Percentiles rank a stretch among this genome's conserved stretches.
phyloP scores from a whole-genome alignment of 2,113 vertebrate genomes.

The Psilopogon haemacephalus region DNA sequence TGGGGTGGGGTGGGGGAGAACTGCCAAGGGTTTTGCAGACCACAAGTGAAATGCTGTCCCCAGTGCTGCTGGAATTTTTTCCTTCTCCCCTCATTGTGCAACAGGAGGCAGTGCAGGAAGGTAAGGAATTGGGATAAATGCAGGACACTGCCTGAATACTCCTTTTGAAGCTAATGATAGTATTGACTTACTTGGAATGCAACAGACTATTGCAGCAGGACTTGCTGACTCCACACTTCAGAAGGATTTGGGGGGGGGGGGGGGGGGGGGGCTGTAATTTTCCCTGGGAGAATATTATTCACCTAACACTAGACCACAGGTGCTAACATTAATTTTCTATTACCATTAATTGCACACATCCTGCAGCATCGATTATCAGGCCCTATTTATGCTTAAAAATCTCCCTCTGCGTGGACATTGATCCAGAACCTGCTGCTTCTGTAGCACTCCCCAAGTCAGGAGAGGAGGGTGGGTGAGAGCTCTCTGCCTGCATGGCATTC shows the following conservation, averaged over 20 bases:
- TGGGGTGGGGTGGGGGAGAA: neutral
- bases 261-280: slow-evolving; percentile 43
- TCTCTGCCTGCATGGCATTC: neutral
- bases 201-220: slow-evolving; percentile 33
- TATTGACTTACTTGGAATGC: slow-evolving; percentile 52
- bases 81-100: neutral
- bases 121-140: neutral
- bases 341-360: slow-evolving; percentile 33
- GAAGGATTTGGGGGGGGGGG: slow-evolving; percentile 51
- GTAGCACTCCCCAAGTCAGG: neutral
- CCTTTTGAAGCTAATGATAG: slow-evolving; percentile 26
- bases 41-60: neutral
- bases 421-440: slow-evolving; percentile 1
- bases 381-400: neutral
- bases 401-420: neutral
- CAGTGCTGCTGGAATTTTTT: neutral
- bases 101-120: neutral
- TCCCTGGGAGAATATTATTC: slow-evolving; percentile 50
- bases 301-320: slow-evolving; percentile 22
- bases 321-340: slow-evolving; percentile 57
- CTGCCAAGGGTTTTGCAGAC: neutral
- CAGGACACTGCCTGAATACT: slow-evolving; percentile 1
- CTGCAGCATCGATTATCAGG: slow-evolving; percentile 23
- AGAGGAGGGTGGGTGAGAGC: neutral
- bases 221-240: slow-evolving; percentile 39